phyloP scores from a whole-genome alignment of 2,888 invertebrate genomes.

The Callyntrura sp. region DNA sequence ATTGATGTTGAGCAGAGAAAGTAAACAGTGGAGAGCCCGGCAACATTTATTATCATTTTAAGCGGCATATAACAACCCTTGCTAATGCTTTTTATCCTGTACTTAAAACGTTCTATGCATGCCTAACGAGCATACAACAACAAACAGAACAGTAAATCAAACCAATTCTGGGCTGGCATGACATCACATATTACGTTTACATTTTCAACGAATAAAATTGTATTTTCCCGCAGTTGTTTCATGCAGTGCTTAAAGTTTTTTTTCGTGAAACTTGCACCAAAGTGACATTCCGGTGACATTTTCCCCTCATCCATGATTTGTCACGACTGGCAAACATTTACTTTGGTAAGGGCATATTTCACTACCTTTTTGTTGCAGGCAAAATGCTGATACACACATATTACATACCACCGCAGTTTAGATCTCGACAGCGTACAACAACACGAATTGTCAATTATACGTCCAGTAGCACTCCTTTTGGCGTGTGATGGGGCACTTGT shows the following conservation, averaged over 20 bases:
- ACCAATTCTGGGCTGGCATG: background rate
- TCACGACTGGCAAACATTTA: conserved; percentile 74
- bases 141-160: background rate
- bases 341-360: conserved; percentile 35
- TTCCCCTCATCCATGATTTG: conserved; percentile 62
- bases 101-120: too few relatives aligned
- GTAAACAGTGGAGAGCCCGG: background rate
- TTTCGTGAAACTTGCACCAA: background rate
- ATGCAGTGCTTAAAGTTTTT: background rate
- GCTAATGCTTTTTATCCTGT: too few relatives aligned
- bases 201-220: background rate
- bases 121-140: too few relatives aligned
- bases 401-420: background rate
- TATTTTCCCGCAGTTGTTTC: background rate
- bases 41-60: too few relatives aligned
- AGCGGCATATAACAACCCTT: too few relatives aligned
- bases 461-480: conserved; percentile 47
- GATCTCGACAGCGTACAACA: conserved; percentile 20
- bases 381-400: conserved; percentile 35
- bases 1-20: background rate
- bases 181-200: conserved; percentile 4
- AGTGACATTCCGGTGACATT: conserved; percentile 3
- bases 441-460: conserved; percentile 60
- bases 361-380: conserved; percentile 9
- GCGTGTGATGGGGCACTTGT: conserved; percentile 22